phyloP scores from a whole-genome alignment of 2,888 invertebrate genomes.

The Heliothis peltigera region DNA sequence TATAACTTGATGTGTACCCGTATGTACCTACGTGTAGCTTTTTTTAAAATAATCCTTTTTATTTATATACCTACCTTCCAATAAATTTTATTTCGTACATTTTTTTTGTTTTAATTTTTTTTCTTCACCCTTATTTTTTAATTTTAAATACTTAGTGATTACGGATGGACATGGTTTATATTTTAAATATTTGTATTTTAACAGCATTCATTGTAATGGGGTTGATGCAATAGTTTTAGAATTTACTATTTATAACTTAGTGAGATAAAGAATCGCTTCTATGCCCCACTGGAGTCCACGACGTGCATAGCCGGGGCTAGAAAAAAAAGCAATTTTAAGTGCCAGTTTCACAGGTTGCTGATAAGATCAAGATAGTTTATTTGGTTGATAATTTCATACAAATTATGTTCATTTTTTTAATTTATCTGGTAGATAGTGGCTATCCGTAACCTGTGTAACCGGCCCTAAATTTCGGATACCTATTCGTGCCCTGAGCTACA shows the following conservation, averaged over 20 bases:
- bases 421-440: too few species aligned
- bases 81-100: slow-evolving; percentile 85
- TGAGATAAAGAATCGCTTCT: slow-evolving; percentile 25
- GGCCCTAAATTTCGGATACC: too few species aligned
- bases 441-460: too few species aligned
- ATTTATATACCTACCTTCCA: slow-evolving; percentile 80
- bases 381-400: too few species aligned
- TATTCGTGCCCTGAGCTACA: slow-evolving; percentile 25
- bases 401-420: too few species aligned
- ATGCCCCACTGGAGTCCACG: slow-evolving; percentile 34
- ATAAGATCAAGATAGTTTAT: too few species aligned
- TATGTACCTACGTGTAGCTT: slow-evolving; percentile 77
- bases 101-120: slow-evolving; percentile 73
- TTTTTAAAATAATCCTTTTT: slow-evolving; percentile 74
- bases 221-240: slow-evolving; percentile 46
- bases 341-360: too few species aligned
- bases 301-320: slow-evolving; percentile 11
- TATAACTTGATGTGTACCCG: too few species aligned
- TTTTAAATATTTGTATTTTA: slow-evolving; percentile 22
- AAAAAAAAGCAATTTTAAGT: not conserved
- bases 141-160: slow-evolving; percentile 27
- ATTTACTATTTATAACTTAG: slow-evolving; percentile 15
- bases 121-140: slow-evolving; percentile 27
- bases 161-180: slow-evolving; percentile 40
- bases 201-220: slow-evolving; percentile 15